These are phyloP conservation scores for Macrocentrus cingulum DNA, from an alignment of 1,140 invertebrate species.

Conservation along the genomic window DNA sequence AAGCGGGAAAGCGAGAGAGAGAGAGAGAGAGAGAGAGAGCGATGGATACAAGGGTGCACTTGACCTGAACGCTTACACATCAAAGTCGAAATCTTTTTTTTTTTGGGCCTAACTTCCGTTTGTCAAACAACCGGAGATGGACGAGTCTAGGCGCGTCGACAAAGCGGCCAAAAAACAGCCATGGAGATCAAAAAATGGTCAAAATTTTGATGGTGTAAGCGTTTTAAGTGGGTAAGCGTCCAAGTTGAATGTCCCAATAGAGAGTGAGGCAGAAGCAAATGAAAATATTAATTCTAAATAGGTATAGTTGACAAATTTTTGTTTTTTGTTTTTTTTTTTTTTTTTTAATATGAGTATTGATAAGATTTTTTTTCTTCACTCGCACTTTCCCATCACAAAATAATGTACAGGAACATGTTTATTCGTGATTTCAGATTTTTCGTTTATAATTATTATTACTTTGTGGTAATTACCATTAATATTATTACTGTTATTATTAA, in stretches of 20 bases:
- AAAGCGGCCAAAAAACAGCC: no score
- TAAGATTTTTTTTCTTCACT: conserved; percentile 12
- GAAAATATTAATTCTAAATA: no score
- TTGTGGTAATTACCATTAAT: not conserved
- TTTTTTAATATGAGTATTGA: not conserved
- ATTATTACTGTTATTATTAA: not conserved
- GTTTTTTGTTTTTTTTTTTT: not conserved
- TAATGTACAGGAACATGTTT: conserved; percentile 16
- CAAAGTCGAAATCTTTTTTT: no score
- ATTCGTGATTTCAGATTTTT: conserved; percentile 4
- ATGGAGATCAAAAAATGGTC: no score
- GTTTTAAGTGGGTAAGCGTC: no score
- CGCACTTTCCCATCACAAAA: conserved; percentile 17
- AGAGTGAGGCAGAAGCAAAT: no score
- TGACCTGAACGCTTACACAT: no score
- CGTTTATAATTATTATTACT: conserved; percentile 4
- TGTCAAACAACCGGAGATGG: no score
- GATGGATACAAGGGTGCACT: not conserved
- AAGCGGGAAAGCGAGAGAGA: not conserved
- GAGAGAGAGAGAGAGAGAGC: not conserved
- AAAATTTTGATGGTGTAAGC: no score
- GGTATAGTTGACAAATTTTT: not conserved
- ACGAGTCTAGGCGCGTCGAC: no score
- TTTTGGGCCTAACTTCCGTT: no score
- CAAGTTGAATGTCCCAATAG: no score